A percentile compares a stretch with the other conserved stretches of the same genome.
Evolutionary conservation across 2,797 vertebrate genomes (phyloP).

Genomic region (Scleropages formosus): DNA sequence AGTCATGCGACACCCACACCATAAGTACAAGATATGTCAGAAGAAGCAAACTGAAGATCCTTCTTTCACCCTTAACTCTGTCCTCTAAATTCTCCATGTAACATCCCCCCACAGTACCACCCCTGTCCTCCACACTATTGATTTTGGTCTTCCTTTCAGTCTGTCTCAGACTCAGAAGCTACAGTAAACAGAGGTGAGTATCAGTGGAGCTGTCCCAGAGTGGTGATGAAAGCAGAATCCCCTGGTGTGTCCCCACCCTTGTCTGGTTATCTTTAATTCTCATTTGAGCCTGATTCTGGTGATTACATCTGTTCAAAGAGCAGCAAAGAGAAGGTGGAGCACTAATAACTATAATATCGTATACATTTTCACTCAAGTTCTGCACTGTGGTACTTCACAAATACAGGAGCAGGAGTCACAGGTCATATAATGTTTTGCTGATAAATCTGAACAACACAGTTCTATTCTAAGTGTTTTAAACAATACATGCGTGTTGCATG

Average conservation of each 20-base stretch:
- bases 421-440: no score
- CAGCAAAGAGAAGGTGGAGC: background rate
- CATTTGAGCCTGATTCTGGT: background rate
- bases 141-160: conserved; percentile 65
- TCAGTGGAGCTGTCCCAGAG: conserved; percentile 18
- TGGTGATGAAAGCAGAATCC: conserved; percentile 53
- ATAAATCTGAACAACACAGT: no score
- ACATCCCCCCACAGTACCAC: conserved; percentile 53
- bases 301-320: background rate
- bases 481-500: no score
- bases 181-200: conserved; percentile 58
- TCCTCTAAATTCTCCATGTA: conserved; percentile 19
- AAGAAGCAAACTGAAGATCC: conserved; percentile 29
- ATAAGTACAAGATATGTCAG: conserved; percentile 19
- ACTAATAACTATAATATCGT: background rate
- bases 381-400: no score
- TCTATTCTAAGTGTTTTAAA: no score
- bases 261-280: background rate
- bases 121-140: conserved; percentile 53
- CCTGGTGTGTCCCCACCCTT: background rate
- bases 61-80: background rate
- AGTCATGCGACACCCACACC: background rate
- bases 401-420: no score
- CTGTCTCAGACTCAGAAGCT: conserved; percentile 62
- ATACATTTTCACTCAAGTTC: no score